Evolutionary conservation across 2,888 invertebrate genomes (phyloP).

Genomic region (Drosophila neotestacea): DNA sequence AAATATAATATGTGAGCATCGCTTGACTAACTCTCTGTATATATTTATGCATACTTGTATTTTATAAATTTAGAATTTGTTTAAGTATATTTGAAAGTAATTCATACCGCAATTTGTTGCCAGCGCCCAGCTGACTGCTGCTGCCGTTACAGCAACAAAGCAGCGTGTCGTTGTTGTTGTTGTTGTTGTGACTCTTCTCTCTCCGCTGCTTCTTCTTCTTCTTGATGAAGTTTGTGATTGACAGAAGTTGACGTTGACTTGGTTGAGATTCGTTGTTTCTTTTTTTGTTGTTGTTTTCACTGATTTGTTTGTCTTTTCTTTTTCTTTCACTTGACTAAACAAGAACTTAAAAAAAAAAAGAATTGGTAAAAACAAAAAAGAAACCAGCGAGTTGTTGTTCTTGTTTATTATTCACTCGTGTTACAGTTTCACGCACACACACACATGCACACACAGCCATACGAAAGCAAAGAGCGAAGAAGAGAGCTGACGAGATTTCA

Average conservation of each 20-base stretch:
- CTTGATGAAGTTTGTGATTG: slow-evolving; percentile 24
- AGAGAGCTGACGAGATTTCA: slow-evolving; percentile 47
- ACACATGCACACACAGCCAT: slow-evolving; percentile 5
- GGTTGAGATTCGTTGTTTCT: slow-evolving; percentile 11
- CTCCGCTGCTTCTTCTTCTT: slow-evolving; percentile 11
- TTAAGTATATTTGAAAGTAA: not conserved
- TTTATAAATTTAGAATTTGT: slow-evolving; percentile 1
- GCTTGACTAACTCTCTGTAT: too few species aligned
- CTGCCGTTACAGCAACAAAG: slow-evolving; percentile 42
- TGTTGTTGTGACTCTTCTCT: slow-evolving; percentile 19
- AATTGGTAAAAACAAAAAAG: slow-evolving; percentile 4
- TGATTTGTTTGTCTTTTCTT: not conserved
- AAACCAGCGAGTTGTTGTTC: slow-evolving; percentile 8
- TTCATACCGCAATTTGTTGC: slow-evolving; percentile 61
- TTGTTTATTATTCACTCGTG: slow-evolving; percentile 32
- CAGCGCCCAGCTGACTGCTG: slow-evolving; percentile 71
- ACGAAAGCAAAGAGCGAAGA: slow-evolving; percentile 20
- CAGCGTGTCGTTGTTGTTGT: slow-evolving; percentile 49
- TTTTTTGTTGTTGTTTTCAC: slow-evolving; percentile 12
- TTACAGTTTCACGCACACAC: slow-evolving; percentile 35
- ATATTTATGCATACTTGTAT: slow-evolving; percentile 1
- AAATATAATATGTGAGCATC: too few species aligned
- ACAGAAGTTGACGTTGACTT: slow-evolving; percentile 20
- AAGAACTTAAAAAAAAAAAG: slow-evolving; percentile 6
- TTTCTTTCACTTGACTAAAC: slow-evolving; percentile 16